Percentiles rank a stretch among this genome's conserved stretches.
These are phyloP conservation scores for Dromiciops gliroides DNA, from an alignment of 2,113 vertebrate species.

Conservation along the genomic window DNA sequence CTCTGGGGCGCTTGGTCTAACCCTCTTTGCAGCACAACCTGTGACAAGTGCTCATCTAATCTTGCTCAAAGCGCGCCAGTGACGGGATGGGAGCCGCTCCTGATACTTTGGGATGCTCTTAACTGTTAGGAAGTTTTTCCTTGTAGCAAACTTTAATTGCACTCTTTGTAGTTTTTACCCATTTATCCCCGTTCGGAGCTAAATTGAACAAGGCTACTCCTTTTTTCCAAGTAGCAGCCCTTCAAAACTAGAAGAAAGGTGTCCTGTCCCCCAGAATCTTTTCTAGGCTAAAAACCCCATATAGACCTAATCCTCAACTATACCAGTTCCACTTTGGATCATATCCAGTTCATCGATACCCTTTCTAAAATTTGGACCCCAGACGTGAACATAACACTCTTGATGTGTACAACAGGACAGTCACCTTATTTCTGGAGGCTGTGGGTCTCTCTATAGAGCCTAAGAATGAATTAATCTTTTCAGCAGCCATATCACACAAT, in stretches of 20 bases:
- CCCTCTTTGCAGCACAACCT: neutral
- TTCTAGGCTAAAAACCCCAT: neutral
- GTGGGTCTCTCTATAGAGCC: neutral
- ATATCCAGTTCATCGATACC: neutral
- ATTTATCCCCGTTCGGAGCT: neutral
- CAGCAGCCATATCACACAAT: neutral
- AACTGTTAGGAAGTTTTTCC: neutral
- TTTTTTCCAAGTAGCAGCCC: neutral
- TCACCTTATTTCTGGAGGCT: neutral
- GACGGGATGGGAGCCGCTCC: neutral
- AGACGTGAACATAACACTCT: neutral
- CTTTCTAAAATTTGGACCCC: neutral
- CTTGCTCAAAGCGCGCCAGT: neutral
- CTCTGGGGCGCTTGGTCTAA: neutral
- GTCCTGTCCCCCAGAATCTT: conserved; percentile 28
- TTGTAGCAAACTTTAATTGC: neutral
- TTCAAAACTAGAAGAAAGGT: neutral
- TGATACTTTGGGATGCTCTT: neutral
- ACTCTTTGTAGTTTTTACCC: neutral
- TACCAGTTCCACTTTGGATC: neutral
- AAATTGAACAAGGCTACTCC: neutral
- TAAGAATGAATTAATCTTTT: neutral
- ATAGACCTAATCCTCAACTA: conserved; percentile 1
- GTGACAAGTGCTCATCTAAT: neutral
- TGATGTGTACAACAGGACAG: neutral